Evolutionary conservation across 2,113 vertebrate species (phyloP), one percentile per base, ranked within the genome.

Genomic region (Lepidothrix coronata): DNA sequence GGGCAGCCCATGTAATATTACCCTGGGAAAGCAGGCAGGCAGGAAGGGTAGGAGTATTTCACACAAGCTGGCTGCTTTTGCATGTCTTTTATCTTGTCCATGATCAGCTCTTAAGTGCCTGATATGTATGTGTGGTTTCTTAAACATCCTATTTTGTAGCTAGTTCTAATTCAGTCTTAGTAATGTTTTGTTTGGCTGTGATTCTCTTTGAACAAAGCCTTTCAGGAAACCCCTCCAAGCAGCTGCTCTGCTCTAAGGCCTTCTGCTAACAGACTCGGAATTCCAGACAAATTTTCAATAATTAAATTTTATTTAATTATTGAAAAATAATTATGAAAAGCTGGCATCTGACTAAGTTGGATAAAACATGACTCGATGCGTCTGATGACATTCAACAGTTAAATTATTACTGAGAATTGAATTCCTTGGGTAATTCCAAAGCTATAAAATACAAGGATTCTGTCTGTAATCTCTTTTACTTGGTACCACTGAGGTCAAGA

Each of bases 171-270:
- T 90, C 7, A 0, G 35, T 71, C 85, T 88, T 59, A 51, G 72
- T 14, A 74, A 86, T 95, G 79, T 96, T 96, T 97, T 92, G 82
- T 93, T 96, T 96, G 95, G 93, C 95, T 91, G 57, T 44, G 61
- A 85, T 93, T 85, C 66, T 72, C 57, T 89, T 75, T 80, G 85
- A 92, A 93, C 79, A 94, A 97, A 91, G 75, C 67, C 75, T 86
- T 91, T 93, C 93, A 96, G 95, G 90, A 96, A 94, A 91, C 95
- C 85, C 92, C 72, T 92, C 85, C 88, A 93, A 95, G 52, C 79
- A 88, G 67, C 79, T 94, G 72, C 71, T 88, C 22, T 83, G 63
- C 81, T 96, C 85, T 77, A 65, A 95, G 35, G 57, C 59, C 2
- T 73, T 95, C 82, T 90, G 68, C 27, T 86, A 71, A 23, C 35